phyloP scores from a whole-genome alignment of 2,888 invertebrate genomes.

The Thymelicus acteon region DNA sequence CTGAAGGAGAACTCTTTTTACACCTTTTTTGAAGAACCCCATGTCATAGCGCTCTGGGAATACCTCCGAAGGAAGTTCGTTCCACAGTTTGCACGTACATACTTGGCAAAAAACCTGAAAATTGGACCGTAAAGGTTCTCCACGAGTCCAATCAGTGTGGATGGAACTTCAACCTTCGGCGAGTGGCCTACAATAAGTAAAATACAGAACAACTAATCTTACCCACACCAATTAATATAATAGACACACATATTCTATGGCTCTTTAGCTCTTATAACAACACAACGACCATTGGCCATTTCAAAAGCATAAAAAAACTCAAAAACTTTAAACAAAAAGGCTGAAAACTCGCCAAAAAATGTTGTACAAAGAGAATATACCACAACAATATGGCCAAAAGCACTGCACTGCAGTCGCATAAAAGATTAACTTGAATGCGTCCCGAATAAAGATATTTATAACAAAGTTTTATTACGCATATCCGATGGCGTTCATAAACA shows the following conservation, averaged over 20 bases:
- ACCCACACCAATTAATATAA: too few relatives aligned
- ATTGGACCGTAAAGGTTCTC: too few relatives aligned
- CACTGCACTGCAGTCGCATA: slow-evolving; percentile 21
- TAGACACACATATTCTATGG: not conserved
- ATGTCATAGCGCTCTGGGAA: too few relatives aligned
- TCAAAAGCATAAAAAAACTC: not conserved
- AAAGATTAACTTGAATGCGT: slow-evolving; percentile 13
- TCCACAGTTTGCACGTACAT: too few relatives aligned
- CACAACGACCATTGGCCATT: not conserved
- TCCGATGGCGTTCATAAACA: not conserved
- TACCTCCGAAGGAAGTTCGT: too few relatives aligned
- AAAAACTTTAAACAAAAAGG: not conserved
- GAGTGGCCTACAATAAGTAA: too few relatives aligned
- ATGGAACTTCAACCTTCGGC: too few relatives aligned
- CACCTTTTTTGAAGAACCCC: too few relatives aligned
- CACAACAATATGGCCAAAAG: slow-evolving; percentile 6
- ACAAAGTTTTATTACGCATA: slow-evolving; percentile 4
- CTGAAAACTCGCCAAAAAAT: not conserved
- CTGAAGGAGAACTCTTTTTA: too few relatives aligned
- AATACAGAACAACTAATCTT: too few relatives aligned
- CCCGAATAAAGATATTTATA: slow-evolving; percentile 10
- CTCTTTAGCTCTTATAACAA: not conserved
- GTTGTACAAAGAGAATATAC: not conserved
- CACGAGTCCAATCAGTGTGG: too few relatives aligned
- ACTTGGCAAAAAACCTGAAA: too few relatives aligned